Conservation (phyloP, 2,113 vertebrate genomes). For the Polyodon spathula region DNA sequence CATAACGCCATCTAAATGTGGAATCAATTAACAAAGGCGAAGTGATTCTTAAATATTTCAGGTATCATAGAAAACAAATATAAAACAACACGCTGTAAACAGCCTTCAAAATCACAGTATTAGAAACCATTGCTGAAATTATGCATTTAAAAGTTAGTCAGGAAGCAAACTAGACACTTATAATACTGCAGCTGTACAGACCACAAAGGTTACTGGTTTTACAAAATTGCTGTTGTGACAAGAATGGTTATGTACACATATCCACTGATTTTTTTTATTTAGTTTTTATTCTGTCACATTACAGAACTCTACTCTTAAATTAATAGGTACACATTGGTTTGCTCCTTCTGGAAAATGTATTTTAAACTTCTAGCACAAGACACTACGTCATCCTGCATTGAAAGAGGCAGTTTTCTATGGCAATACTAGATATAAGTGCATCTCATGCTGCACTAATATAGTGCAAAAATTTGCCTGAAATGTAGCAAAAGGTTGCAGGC, state of each 20-base stretch:
- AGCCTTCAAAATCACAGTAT: slow-evolving; percentile 50
- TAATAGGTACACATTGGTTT: slow-evolving; percentile 42
- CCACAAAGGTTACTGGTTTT: slow-evolving; percentile 44
- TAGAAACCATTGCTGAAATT: slow-evolving; percentile 49
- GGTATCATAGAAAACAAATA: slow-evolving; percentile 59
- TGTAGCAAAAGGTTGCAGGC: slow-evolving; percentile 65
- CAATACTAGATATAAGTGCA: slow-evolving; percentile 80
- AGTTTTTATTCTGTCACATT: slow-evolving; percentile 41
- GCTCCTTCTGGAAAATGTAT: slow-evolving; percentile 38
- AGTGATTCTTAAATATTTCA: not conserved
- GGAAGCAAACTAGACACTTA: slow-evolving; percentile 51
- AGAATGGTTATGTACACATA: slow-evolving; percentile 33
- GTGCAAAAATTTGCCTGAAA: slow-evolving; percentile 89
- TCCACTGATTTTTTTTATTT: slow-evolving; percentile 36
- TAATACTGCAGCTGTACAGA: slow-evolving; percentile 50
- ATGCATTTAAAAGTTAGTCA: slow-evolving; percentile 49
- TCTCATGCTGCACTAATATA: slow-evolving; percentile 99
- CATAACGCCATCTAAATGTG: not conserved
- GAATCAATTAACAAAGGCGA: slow-evolving; percentile 1
- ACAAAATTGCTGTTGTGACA: slow-evolving; percentile 43
- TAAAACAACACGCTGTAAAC: slow-evolving; percentile 63
- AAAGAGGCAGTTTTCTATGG: slow-evolving; percentile 83
- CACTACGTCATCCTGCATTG: slow-evolving; percentile 62
- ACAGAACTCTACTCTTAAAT: slow-evolving; percentile 56
- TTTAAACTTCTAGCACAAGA: slow-evolving; percentile 63